These are phyloP conservation scores for Leistus spinibarbis DNA, from an alignment of 2,888 invertebrate genomes.

Conservation along the genomic window DNA sequence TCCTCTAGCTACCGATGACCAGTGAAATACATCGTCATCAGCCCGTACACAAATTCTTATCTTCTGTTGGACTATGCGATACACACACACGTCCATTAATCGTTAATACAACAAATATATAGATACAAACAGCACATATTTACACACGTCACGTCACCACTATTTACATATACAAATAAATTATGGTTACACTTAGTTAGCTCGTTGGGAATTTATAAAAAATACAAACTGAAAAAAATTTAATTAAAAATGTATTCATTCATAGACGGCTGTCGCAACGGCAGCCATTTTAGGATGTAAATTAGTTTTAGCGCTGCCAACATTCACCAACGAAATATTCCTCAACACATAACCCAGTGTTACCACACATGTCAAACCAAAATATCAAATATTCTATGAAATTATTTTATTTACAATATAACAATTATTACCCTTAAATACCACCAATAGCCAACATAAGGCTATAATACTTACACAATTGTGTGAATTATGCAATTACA, in stretches of 20 bases:
- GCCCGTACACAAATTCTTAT: conserved; percentile 44
- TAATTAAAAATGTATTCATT: conserved; percentile 40
- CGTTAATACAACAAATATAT: conserved; percentile 32
- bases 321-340: neutral
- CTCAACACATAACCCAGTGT: neutral
- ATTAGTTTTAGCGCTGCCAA: conserved; percentile 31
- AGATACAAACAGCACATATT: conserved; percentile 37
- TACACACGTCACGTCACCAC: conserved; percentile 37
- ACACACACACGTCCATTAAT: conserved; percentile 40
- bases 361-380: too few relatives aligned
- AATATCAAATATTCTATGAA: too few relatives aligned
- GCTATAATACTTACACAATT: too few relatives aligned
- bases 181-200: conserved; percentile 35
- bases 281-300: conserved; percentile 39
- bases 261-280: conserved; percentile 38
- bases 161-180: conserved; percentile 36
- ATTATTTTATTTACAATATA: too few relatives aligned
- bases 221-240: conserved; percentile 40
- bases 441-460: too few relatives aligned
- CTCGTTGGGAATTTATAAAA: conserved; percentile 37
- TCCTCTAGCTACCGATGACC: conserved; percentile 40
- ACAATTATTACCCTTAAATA: too few relatives aligned
- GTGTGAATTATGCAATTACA: too few relatives aligned
- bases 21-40: conserved; percentile 45
- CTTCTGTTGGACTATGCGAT: conserved; percentile 45